Conservation (phyloP, 2,113 vertebrate genomes). For the Lates calcarifer region DNA sequence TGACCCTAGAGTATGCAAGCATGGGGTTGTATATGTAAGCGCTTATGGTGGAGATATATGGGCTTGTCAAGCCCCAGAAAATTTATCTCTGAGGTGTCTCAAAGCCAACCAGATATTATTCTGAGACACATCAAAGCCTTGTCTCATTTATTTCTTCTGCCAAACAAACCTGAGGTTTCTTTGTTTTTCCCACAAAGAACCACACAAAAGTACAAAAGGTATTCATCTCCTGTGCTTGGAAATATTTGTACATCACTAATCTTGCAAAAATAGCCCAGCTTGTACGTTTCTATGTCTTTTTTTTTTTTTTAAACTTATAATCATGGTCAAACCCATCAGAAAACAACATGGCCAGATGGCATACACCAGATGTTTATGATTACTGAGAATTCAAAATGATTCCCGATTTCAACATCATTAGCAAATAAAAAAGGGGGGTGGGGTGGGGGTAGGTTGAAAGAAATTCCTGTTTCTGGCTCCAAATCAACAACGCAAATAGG, state of each 20-base stretch:
- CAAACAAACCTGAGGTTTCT: not conserved
- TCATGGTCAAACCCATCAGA: conserved; percentile 67
- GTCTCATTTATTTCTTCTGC: conserved; percentile 1
- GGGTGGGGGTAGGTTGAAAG: conserved; percentile 22
- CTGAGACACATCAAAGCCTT: conserved; percentile 18
- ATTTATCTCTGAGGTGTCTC: conserved; percentile 16
- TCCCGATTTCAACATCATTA: conserved; percentile 79
- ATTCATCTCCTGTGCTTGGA: not conserved
- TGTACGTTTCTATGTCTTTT: conserved; percentile 52
- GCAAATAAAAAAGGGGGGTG: conserved; percentile 66
- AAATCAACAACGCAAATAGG: conserved; percentile 61
- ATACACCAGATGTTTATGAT: conserved; percentile 81
- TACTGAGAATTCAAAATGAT: conserved; percentile 80
- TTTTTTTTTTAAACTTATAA: conserved; percentile 56
- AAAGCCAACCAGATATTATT: conserved; percentile 16
- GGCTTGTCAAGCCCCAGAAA: conserved; percentile 54
- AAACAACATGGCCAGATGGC: conserved; percentile 76
- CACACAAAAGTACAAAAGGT: conserved; percentile 20
- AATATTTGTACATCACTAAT: conserved; percentile 39
- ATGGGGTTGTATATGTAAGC: conserved; percentile 14
- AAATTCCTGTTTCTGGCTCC: conserved; percentile 61
- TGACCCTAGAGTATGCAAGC: not conserved
- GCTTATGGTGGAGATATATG: conserved; percentile 50
- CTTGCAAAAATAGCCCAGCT: conserved; percentile 38
- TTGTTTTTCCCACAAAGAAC: not conserved